Evolutionary conservation across 64 coral and sea anemone genomes (phyloP), one percentile per base, ranked within the genome.

Genomic region (Anthopleura sola): DNA sequence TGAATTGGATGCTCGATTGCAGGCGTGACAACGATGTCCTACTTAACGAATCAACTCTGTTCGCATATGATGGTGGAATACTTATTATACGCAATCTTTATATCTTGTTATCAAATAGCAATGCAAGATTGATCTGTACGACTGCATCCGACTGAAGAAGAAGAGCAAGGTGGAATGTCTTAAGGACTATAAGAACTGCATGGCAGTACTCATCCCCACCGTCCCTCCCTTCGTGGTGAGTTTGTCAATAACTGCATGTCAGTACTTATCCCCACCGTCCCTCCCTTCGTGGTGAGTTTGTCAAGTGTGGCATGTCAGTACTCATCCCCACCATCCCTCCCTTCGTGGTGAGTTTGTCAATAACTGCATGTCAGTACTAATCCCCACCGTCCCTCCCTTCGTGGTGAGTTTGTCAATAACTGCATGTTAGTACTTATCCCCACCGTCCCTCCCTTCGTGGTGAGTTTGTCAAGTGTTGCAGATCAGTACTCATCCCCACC

Each of bases 61-160:
- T n/a, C n/a, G n/a, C n/a, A n/a, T n/a, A n/a, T n/a, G n/a, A n/a
- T n/a, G n/a, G n/a, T n/a, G n/a, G n/a, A n/a, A n/a, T n/a, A n/a
- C n/a, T n/a, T n/a, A 44, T 44, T 44, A 44, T 44, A 44, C 4
- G 40, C 40, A 8, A 44, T 44, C 40, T 56, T 87, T 78, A 13
- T 16, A 37, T 23, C 24, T 78, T 77, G 17, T 76, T 55, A 51
- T 14, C 48, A 56, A 56, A 56, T 24, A 90, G 88, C 68, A 85
- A 94, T 94, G 93, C 64, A 90, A 94, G 79, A 94, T 86, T 24
- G 62, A 90, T 20, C 51, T 94, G 77, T 90, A 83, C 50, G 83
- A 94, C 36, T 94, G 92, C 54, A 56, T 94, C 34, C 49, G 79
- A 60, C 47, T 69, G 9, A 68, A 86, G 10, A 81, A 94, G 36